Percentiles rank a stretch among this genome's conserved stretches.
Evolutionary conservation across 2,113 vertebrate genomes (phyloP).

Genomic region (Ginglymostoma cirratum): DNA sequence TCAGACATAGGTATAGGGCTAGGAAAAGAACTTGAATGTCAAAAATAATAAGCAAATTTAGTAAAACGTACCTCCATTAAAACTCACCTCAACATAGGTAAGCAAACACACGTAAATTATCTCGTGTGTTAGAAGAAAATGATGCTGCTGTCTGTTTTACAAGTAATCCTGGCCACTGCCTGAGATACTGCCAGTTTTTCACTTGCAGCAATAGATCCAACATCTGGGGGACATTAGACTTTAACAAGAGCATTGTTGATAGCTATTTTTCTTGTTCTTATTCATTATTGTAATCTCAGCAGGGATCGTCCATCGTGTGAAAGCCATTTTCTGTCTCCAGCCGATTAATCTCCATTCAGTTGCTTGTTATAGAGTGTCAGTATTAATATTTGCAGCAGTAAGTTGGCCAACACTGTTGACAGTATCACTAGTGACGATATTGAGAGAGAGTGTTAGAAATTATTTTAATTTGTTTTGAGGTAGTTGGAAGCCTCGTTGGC

Average conservation of each 20-base stretch:
- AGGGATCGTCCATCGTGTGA: neutral
- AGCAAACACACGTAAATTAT: neutral
- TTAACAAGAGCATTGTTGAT: neutral
- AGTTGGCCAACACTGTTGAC: neutral
- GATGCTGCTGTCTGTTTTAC: neutral
- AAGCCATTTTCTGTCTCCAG: neutral
- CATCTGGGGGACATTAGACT: constrained; percentile 19
- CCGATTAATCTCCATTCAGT: neutral
- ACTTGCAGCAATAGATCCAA: constrained; percentile 13
- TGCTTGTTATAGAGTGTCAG: neutral
- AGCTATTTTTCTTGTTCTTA: neutral
- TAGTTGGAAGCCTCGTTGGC: neutral
- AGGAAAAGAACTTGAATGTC: neutral
- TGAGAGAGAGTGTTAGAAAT: neutral
- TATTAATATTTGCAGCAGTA: neutral
- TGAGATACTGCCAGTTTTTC: constrained; percentile 12
- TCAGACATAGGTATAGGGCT: neutral
- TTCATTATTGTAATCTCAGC: constrained; percentile 11
- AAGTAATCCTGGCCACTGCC: neutral
- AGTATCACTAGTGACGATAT: neutral
- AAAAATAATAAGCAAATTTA: neutral
- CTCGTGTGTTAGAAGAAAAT: neutral
- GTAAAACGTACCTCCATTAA: neutral
- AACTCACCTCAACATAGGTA: neutral
- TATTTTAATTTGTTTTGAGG: neutral